Evolutionary conservation across 2,113 vertebrate species (phyloP).

Genomic region (Corythornis madagascariensis): DNA sequence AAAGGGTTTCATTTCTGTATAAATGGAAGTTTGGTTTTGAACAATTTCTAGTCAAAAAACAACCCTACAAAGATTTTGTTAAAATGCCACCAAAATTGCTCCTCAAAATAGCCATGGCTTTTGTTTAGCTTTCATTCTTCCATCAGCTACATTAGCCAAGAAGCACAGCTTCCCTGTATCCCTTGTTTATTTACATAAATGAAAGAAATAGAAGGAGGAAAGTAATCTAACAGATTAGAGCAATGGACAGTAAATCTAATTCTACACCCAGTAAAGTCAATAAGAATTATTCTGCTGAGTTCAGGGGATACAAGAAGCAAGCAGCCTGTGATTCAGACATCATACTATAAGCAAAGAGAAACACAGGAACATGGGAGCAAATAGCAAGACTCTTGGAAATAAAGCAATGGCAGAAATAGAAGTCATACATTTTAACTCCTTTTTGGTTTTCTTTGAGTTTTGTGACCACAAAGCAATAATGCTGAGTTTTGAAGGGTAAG

Average conservation of each 20-base stretch:
- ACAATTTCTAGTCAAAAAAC: not conserved
- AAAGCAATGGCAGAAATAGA: not conserved
- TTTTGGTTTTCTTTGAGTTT: not conserved
- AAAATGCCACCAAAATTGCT: not conserved
- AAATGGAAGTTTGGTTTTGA: not conserved
- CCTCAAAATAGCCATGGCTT: not conserved
- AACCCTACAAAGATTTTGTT: not conserved
- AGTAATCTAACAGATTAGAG: slow-evolving; percentile 41
- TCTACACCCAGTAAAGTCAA: slow-evolving; percentile 18
- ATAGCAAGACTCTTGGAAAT: not conserved
- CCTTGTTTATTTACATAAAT: slow-evolving; percentile 1
- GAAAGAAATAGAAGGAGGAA: slow-evolving; percentile 11
- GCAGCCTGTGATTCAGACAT: not conserved
- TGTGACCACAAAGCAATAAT: not conserved
- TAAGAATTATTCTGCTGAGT: slow-evolving; percentile 35
- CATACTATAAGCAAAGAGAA: not conserved
- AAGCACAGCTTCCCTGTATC: not conserved
- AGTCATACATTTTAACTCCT: not conserved
- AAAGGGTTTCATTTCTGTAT: not conserved
- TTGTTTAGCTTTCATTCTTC: not conserved
- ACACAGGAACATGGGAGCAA: not conserved
- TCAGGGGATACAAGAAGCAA: not conserved
- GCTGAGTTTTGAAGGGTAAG: not conserved
- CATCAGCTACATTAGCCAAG: not conserved
- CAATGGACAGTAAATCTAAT: slow-evolving; percentile 54